Evolutionary conservation across 1,140 invertebrate genomes (phyloP).

Genomic region (Euschistus heros): DNA sequence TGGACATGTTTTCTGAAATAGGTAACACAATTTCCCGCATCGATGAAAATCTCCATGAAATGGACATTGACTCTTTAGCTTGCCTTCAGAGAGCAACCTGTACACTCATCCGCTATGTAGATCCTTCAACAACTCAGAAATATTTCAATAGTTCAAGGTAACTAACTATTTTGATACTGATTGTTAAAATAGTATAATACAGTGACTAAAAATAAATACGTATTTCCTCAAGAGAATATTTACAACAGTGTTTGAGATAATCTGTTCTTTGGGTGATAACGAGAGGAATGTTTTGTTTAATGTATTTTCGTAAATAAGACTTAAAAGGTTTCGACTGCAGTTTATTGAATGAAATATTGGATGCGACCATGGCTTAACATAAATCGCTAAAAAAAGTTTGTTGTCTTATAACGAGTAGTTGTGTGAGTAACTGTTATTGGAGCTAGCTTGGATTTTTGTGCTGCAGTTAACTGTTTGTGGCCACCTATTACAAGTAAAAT

Average conservation of each 20-base stretch:
- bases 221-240: not conserved
- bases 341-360: no score
- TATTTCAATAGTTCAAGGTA: not conserved
- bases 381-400: no score
- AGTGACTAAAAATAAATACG: not conserved
- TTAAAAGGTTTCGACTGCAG: no score
- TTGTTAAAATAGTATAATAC: not conserved
- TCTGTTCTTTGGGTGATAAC: no score
- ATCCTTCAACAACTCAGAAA: constrained; percentile 29
- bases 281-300: no score
- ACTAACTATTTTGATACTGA: not conserved
- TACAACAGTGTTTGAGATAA: not conserved
- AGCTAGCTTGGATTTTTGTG: no score
- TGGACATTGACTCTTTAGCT: constrained; percentile 64
- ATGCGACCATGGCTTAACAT: no score
- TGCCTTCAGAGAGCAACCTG: constrained; percentile 69
- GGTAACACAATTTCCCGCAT: constrained; percentile 53
- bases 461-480: no score
- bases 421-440: no score
- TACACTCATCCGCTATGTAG: constrained; percentile 48
- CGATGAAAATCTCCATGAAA: constrained; percentile 56
- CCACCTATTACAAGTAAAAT: no score
- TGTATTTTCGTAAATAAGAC: no score
- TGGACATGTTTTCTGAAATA: constrained; percentile 36
- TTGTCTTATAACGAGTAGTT: no score